These are phyloP conservation scores for Athene cunicularia DNA, from an alignment of 2,113 vertebrate species.

Conservation along the genomic window DNA sequence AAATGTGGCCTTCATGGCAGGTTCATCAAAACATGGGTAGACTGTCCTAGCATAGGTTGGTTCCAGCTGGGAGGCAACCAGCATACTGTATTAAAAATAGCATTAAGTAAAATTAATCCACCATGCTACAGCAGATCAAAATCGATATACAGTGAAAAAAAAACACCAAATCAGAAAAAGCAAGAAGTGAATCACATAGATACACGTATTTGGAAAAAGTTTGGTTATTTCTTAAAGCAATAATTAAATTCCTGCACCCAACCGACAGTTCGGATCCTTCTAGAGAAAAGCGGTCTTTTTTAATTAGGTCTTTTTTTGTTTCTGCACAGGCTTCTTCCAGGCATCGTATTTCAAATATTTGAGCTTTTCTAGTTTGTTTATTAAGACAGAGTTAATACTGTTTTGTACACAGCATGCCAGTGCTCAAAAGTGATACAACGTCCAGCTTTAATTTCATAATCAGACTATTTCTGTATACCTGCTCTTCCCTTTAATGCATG, in stretches of 20 bases:
- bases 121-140: not conserved
- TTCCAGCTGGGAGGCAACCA: slow-evolving; percentile 79
- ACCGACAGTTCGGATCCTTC: not conserved
- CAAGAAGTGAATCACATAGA: not conserved
- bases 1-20: slow-evolving; percentile 83
- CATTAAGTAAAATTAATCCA: not conserved
- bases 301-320: not conserved
- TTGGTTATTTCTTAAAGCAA: not conserved
- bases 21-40: slow-evolving; percentile 85
- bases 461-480: not conserved
- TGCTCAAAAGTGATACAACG: not conserved
- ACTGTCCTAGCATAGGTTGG: slow-evolving; percentile 77
- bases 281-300: not conserved
- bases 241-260: not conserved
- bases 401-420: not conserved
- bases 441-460: not conserved
- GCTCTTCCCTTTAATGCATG: not conserved
- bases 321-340: not conserved
- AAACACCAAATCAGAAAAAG: not conserved
- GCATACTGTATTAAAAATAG: slow-evolving; percentile 62
- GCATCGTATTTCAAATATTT: not conserved
- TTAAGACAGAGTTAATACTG: not conserved
- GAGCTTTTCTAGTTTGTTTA: not conserved
- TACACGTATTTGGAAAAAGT: not conserved
- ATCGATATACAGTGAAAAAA: not conserved